Percentiles rank a stretch among this genome's conserved stretches.
phyloP scores from a whole-genome alignment of 2,888 invertebrate species.

The Pandemis cinnamomeana region DNA sequence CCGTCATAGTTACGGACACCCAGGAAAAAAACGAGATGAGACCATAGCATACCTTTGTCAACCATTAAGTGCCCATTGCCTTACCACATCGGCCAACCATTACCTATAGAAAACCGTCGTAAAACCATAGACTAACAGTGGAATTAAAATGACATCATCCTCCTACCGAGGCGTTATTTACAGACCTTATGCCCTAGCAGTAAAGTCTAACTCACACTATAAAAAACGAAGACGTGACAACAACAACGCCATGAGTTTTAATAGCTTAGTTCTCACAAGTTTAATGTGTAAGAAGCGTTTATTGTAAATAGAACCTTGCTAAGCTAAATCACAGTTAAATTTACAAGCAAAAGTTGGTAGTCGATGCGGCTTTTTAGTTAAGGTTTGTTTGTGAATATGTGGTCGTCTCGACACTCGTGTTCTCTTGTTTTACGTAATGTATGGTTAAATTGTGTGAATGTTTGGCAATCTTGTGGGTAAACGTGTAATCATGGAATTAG shows the following conservation, averaged over 20 bases:
- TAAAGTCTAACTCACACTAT: constrained; percentile 9
- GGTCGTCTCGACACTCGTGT: background rate
- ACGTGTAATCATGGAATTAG: background rate
- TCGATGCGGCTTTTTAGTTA: background rate
- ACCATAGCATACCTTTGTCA: too few relatives aligned
- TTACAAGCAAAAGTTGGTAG: background rate
- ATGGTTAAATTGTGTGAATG: background rate
- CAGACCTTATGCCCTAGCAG: constrained; percentile 3
- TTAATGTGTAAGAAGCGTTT: constrained; percentile 2
- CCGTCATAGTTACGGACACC: too few relatives aligned
- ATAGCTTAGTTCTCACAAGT: constrained; percentile 23
- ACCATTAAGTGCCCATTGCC: background rate
- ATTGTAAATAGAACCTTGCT: constrained; percentile 17
- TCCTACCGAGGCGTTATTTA: constrained; percentile 6
- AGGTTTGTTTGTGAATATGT: background rate
- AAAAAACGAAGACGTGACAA: constrained; percentile 12
- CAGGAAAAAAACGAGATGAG: too few relatives aligned
- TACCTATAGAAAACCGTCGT: constrained; percentile 21
- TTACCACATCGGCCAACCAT: constrained; percentile 14
- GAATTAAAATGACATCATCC: constrained; percentile 55
- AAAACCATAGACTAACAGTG: constrained; percentile 47
- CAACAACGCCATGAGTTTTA: constrained; percentile 36
- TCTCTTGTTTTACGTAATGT: constrained; percentile 4
- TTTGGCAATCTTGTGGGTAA: background rate
- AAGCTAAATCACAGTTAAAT: background rate